Base-by-base conservation (phyloP, 2,113 vertebrate genomes). In the Actenoides hombroni region DNA sequence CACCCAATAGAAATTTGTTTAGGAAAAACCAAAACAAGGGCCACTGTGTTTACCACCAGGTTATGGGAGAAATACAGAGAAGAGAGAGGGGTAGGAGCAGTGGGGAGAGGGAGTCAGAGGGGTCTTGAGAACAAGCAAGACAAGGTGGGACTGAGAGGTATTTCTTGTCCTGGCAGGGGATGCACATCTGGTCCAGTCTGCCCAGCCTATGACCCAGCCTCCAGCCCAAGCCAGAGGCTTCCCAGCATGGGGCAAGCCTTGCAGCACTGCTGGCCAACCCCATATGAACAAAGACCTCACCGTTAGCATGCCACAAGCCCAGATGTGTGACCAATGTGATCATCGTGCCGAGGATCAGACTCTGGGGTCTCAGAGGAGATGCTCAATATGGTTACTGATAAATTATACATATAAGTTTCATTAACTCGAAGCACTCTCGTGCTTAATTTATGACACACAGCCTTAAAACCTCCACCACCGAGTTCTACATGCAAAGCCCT, bases 281-380 rank as follows among this genome's bases (percentile, higher is more conserved):
- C 59, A 4, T 4, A 9, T 8, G 49, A 44, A 5, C 81, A 65
- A 14, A 85, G 78, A 29, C 0, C 0, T 51, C 33, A 20, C 33
- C 0, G 0, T 10, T 13, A 67, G 39, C 0, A 1, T 9, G 35
- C 17, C 57, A 33, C 1, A 1, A 39, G 11, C 53, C 40, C 65
- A 53, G 83, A 33, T 0, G 1, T 33, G 57, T 6, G 35, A 68
- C 48, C 4, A 5, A 83, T 6, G 31, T 1, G 2, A 60, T 53
- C n/a, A 1, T 1, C 1, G 3, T 31, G 23, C 0, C 0, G 13
- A 85, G 37, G 40, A 67, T 42, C 59, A 54, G 40, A 23, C 16
- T 44, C 74, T 4, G 25, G 53, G 54, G 59, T 26, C 0, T 1
- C 69, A 49, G 15, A 83, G 49, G 28, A 25, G 70, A 73, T 79